phyloP scores from a whole-genome alignment of 2,797 vertebrate species.

The Microchirus variegatus region DNA sequence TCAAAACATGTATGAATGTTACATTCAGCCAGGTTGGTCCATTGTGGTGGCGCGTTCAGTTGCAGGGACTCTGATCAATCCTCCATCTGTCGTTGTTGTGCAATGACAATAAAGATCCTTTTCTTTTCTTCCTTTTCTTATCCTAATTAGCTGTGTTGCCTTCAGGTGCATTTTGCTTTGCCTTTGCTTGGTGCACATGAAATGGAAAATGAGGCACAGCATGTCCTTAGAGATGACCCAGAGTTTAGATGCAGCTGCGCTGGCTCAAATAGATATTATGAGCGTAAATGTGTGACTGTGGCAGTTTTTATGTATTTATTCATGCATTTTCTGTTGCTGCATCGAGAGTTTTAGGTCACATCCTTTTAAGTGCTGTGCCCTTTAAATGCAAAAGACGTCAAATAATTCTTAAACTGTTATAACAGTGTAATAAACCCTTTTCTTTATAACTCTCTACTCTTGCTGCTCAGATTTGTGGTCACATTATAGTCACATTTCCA shows the following conservation, averaged over 20 bases:
- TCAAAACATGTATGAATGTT: too few species aligned
- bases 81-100: too few species aligned
- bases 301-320: background rate
- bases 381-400: background rate
- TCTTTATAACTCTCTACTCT: too few species aligned
- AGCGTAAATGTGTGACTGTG: slow-evolving; percentile 2
- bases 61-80: too few species aligned
- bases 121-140: background rate
- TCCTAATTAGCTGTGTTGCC: slow-evolving; percentile 44
- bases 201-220: slow-evolving; percentile 14
- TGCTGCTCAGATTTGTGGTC: too few species aligned
- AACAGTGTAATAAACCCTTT: too few species aligned
- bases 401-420: too few species aligned
- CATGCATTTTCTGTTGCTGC: background rate
- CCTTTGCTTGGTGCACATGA: slow-evolving; percentile 20
- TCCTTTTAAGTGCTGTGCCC: too few species aligned
- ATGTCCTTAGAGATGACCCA: slow-evolving; percentile 12
- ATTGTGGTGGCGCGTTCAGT: too few species aligned
- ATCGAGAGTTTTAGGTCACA: background rate
- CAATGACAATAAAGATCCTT: too few species aligned
- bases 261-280: slow-evolving; percentile 5
- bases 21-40: too few species aligned
- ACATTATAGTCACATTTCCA: too few species aligned
- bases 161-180: slow-evolving; percentile 34
- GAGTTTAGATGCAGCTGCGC: slow-evolving; percentile 21